Base-by-base conservation (phyloP, 2,797 vertebrate genomes). In the Parambassis ranga region DNA sequence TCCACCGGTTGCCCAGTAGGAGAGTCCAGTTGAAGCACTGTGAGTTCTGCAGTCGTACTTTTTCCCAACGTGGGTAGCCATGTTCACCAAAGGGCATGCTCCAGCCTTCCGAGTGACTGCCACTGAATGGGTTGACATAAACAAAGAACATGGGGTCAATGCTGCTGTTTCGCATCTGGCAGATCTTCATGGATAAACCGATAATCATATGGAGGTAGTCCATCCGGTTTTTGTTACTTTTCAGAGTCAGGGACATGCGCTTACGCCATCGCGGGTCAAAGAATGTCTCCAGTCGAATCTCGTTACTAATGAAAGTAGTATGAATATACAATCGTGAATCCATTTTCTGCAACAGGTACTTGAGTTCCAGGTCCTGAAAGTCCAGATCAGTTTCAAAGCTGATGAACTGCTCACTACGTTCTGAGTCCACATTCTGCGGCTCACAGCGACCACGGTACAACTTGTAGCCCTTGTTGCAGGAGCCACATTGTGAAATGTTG, bases 11-110 rank as follows among this genome's bases (percentile, higher is more conserved):
- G 48, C 98, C 98, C 68, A 99, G 86, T 59, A 98, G 76, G 32
- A 99, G 94, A 58, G 97, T 99, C 97, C 97, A 99, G 91, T 99
- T 99, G 88, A 97, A 98, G 91, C 97, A 99, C 84, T 98, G 98
- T 28, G 96, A 94, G 87, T 96, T 98, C 67, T 96, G 96, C 79
- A 98, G 93, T 9, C 96, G 95, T 19, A 93, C 90, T 82, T 98
- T 98, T 90, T 99, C 96, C 98, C 98, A 99, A 15, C 96, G 94
- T 0, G 98, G 97, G 82, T 99, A 99, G 41, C 97, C 96, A 0
- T 98, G 96, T 57, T 99, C 97, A 0, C 97, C 98, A 0, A 99
- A 98, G 2, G 98, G 98, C 97, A 98, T 98, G 86, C 96, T 98
- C 98, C 98, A 99, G 55, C 98, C 97, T 82, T 99, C 97, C 0